Base-by-base conservation (phyloP, 1,140 invertebrate genomes). In the Caenorhabditis brenneri region DNA sequence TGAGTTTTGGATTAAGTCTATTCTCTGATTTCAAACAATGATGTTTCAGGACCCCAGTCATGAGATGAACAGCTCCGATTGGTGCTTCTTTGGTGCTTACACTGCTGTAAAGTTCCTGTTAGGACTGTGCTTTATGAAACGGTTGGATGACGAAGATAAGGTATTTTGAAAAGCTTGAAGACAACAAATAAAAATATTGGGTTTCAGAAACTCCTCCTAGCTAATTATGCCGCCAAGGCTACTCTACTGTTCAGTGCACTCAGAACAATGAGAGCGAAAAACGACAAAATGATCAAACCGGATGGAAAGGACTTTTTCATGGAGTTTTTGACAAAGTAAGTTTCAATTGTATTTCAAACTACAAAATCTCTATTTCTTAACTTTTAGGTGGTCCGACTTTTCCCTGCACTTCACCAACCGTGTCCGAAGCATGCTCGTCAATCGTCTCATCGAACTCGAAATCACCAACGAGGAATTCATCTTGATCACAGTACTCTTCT, bases 391-490 rank as follows among this genome's bases (percentile, higher is more conserved):
- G 65, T 74, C 65, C n/a, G 65, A 74, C 15, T 74, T 74, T n/a
- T 74, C 65, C 1, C 33, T 74, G 5, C 33, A 42, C n/a, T 74
- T 42, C 65, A 74, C 65, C 22, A 74, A 74, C 19, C 33, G 65
- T 2, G 36, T 74, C 36, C 9, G 65, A 15, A 74, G 65, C 19
- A 39, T 74, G 65, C 65, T 74, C 1, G 65, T 74, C 4, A 42
- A 46, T 33, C 9, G 65, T 5, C 36, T 74, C n/a, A 74, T 74
- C 36, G 65, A 74, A 24, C 19, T 74, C 36, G 19, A 74, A 6
- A 74, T 74, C 36, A 74, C 65, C 12, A 74, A 74, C 31, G 65
- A 74, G 22, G 65, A 74, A 42, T 74, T 74, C n/a, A 46, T 74
- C 9, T n/a, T 74, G 65, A 24, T 74, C 10, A 46, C 65, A 19